Base-by-base conservation (phyloP, 2,888 invertebrate species). In the Eumerus sabulonum region DNA sequence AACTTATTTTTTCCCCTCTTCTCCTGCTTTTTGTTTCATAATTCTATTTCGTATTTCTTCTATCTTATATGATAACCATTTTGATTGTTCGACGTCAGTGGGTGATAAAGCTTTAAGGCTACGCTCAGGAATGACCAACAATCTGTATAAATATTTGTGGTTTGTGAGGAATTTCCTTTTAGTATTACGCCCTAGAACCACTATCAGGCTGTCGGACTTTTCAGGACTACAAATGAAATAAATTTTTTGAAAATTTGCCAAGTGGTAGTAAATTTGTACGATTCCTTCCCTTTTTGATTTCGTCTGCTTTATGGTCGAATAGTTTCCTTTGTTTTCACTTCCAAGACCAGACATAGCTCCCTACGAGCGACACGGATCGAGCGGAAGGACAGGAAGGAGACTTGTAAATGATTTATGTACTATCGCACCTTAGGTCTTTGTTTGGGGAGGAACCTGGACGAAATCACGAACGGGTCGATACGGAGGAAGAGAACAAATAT, bases 171-270 rank as follows among this genome's bases (percentile, higher is more conserved):
- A 14, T 45, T 66, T 14, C 19, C 36, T 19, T 19, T 51, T 42
- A 17, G 4, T 18, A 48, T 36, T 50, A 4, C 27, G 7, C 7
- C 27, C 27, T 27, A 7, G 27, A 27, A 27, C 27, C 7, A 7
- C 27, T 27, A 27, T 27, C 27, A 27, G 27, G 27, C n/a, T n/a
- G 11, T 47, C 18, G 35, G 48, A 60, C 44, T 27, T 71, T 13
- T 9, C 16, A 50, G 19, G 42, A 48, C 63, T 64, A 60, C 51
- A 51, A 73, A 68, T 74, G 60, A 74, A 74, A 79, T 79, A 74
- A 74, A 79, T 79, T 74, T 74, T 79, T 79, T 79, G 79, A 74
- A 62, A 79, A 79, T 64, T 42, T 74, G 79, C 79, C 79, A 79
- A 79, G 74, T 60, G 59, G 74, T 64, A 74, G 64, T 79, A 70